A percentile compares a stretch with the other conserved stretches of the same genome.
Conservation (phyloP, 30 jellyfish, hydroid and myxozoan genomes). For the Mastigias papua region DNA sequence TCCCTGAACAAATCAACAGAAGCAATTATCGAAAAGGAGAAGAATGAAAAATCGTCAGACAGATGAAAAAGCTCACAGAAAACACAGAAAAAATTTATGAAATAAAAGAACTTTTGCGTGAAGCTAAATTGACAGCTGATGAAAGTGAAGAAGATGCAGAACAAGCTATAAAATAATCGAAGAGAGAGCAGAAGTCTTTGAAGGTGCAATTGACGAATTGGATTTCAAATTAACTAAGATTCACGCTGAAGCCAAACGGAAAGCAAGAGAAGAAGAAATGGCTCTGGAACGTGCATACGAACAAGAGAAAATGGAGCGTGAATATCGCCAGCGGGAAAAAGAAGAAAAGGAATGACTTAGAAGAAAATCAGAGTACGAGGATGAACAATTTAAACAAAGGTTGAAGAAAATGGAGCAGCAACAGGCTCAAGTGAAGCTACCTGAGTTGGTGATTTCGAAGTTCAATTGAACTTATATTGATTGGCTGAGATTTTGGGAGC, state of each 20-base stretch:
- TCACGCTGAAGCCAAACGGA: not conserved
- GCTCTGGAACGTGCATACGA: not conserved
- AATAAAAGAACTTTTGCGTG: not conserved
- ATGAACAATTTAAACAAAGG: not conserved
- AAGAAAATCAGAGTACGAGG: not conserved
- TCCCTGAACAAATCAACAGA: not conserved
- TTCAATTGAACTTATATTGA: not conserved
- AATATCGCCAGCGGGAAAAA: not conserved
- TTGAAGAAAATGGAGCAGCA: not conserved
- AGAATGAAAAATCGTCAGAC: not conserved
- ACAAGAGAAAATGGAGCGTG: not conserved
- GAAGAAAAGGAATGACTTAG: not conserved
- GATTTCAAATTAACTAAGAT: not conserved
- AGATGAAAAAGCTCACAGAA: not conserved
- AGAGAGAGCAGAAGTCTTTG: not conserved
- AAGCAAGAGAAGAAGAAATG: not conserved
- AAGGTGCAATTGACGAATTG: not conserved
- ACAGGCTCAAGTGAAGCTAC: not conserved
- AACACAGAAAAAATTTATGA: not conserved
- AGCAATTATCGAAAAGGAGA: constrained; percentile 2
- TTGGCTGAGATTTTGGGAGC: not conserved
- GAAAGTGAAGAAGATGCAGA: not conserved
- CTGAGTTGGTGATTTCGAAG: not conserved
- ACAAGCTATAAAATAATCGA: not conserved
- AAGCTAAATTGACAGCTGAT: not conserved